These are phyloP conservation scores for Hyppa rectilinea DNA, from an alignment of 2,888 invertebrate species.

Conservation along the genomic window DNA sequence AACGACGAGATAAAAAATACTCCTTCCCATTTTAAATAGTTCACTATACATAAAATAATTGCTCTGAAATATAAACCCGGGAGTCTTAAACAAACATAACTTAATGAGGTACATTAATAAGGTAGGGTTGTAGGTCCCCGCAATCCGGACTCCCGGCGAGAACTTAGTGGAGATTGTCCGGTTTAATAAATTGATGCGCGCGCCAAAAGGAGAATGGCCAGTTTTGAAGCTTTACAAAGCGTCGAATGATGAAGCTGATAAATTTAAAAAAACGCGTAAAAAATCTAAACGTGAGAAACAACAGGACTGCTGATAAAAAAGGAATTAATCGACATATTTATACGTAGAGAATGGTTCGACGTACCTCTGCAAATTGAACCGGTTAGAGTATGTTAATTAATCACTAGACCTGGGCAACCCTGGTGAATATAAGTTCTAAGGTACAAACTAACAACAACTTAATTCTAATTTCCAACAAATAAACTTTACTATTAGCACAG, in stretches of 20 bases:
- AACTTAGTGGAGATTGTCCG: slow-evolving; percentile 57
- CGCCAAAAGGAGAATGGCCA: slow-evolving; percentile 54
- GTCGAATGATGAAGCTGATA: slow-evolving; percentile 38
- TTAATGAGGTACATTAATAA: slow-evolving; percentile 69
- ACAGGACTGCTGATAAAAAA: background rate
- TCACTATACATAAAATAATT: slow-evolving; percentile 42
- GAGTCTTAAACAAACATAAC: slow-evolving; percentile 65
- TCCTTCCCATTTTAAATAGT: slow-evolving; percentile 33
- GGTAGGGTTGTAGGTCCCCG: slow-evolving; percentile 59
- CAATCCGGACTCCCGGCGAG: slow-evolving; percentile 46
- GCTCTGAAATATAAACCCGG: slow-evolving; percentile 38
- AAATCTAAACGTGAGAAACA: slow-evolving; percentile 32
- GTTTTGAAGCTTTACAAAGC: slow-evolving; percentile 47
- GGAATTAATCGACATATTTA: background rate
- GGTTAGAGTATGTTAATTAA: background rate
- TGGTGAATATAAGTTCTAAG: background rate
- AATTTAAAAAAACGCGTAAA: slow-evolving; percentile 34
- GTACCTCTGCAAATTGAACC: background rate
- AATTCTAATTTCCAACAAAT: background rate
- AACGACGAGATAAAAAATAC: slow-evolving; percentile 7
- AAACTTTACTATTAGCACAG: background rate
- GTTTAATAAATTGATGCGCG: slow-evolving; percentile 59
- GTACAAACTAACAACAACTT: background rate
- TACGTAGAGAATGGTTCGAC: background rate
- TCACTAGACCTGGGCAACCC: background rate